A percentile compares a stretch with the other conserved stretches of the same genome.
phyloP scores from a whole-genome alignment of 2,888 invertebrate genomes.

The Latrodectus hesperus region DNA sequence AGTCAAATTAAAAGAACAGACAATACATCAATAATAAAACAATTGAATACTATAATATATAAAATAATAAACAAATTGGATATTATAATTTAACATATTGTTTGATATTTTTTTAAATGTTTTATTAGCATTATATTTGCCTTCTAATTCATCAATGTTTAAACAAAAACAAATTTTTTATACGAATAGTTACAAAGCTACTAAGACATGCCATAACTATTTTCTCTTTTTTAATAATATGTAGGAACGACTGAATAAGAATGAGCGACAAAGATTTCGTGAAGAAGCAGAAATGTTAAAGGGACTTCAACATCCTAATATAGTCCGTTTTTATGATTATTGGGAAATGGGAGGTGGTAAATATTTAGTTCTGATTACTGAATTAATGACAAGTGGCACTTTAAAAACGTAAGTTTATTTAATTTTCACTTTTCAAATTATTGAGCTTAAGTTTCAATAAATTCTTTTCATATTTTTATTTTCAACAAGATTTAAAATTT shows the following conservation, averaged over 20 bases:
- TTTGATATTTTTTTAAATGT: not conserved
- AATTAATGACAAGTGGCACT: slow-evolving; percentile 99
- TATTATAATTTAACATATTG: not conserved
- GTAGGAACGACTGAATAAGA: slow-evolving; percentile 97
- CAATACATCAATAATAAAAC: no score
- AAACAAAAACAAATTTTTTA: not conserved
- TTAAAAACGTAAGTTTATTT: slow-evolving; percentile 89
- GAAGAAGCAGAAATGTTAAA: slow-evolving; percentile 99
- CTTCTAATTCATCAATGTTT: no score
- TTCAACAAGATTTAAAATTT: no score
- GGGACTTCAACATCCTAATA: slow-evolving; percentile 98
- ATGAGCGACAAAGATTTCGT: slow-evolving; percentile 92
- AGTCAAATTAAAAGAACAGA: no score
- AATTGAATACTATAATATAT: no score
- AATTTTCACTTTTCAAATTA: slow-evolving; percentile 21
- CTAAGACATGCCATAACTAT: no score
- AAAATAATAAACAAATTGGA: no score
- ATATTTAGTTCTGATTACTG: slow-evolving; percentile 98
- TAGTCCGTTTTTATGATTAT: slow-evolving; percentile 98
- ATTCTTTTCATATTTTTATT: no score
- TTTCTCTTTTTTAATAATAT: not conserved
- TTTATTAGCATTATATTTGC: not conserved
- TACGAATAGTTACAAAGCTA: not conserved
- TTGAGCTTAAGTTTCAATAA: not conserved
- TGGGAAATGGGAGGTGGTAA: slow-evolving; percentile 94